A percentile compares a stretch with the other conserved stretches of the same genome.
Evolutionary conservation across 2,797 vertebrate genomes (phyloP).

Genomic region (Saxicola maurus): DNA sequence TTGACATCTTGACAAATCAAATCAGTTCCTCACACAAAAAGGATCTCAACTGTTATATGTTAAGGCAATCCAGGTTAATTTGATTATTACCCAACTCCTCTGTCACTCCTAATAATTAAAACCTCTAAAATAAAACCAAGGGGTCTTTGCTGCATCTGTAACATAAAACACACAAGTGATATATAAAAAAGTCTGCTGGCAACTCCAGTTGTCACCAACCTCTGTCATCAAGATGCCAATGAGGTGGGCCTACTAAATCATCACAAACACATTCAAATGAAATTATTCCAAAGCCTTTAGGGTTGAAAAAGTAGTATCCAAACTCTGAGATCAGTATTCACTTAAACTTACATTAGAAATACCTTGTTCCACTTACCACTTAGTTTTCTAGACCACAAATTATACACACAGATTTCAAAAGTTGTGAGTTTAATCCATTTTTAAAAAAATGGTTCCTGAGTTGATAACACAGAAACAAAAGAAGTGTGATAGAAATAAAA

Average conservation of each 20-base stretch:
- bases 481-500: neutral
- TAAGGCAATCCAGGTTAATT: conserved; percentile 11
- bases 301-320: neutral
- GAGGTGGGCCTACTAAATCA: neutral
- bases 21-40: conserved; percentile 13
- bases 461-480: neutral
- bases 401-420: neutral
- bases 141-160: neutral
- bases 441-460: neutral
- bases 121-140: neutral
- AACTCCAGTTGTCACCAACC: neutral
- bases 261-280: neutral
- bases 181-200: neutral
- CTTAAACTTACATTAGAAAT: neutral
- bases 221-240: neutral
- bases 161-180: neutral
- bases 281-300: neutral
- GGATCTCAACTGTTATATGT: neutral
- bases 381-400: neutral
- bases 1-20: conserved; percentile 47
- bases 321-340: neutral
- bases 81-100: neutral
- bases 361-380: neutral
- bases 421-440: neutral
- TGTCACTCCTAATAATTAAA: neutral